Evolutionary conservation across 2,797 vertebrate genomes (phyloP), one percentile per base, ranked within the genome.

Genomic region (Clarias laeviceps): DNA sequence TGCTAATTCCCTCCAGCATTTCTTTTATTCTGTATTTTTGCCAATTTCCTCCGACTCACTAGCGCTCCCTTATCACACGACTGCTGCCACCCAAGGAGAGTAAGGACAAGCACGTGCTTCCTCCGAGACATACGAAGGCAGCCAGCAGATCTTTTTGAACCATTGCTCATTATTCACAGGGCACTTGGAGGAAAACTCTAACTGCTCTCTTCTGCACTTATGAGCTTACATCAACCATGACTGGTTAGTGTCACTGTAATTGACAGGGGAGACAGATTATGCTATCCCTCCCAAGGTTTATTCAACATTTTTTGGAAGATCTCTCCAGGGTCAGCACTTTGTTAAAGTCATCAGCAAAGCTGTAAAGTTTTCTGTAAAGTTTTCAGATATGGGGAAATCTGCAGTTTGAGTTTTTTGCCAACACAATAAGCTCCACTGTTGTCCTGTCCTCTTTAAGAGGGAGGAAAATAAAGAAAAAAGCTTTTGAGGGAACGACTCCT

Each of bases 61-160:
- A 57, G 8, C 1, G 3, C 54, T 32, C 4, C 17, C 27, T 76
- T 56, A 76, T 76, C 50, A 29, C 72, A 56, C 17, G 6, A 56
- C 72, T 76, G 54, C 50, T 57, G 73, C 54, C 18, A 76, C 29
- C 18, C 9, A 34, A 22, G 7, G 54, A 57, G 18, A 59, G 57
- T 40, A 62, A 61, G 32, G 57, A 34, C 32, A 61, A 62, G 76
- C 76, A 17, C 57, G 62, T 40, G 22, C 56, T 56, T 77, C 56
- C 74, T 37, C 20, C 0, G 29, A 34, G 29, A 77, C 29, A 59
- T 34, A 34, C 34, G 5, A 77, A 34, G 74, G 18, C 74, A 59
- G 20, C 29, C 56, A 78, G 61, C 56, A 37, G 20, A 40, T 61
- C 14, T 40, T 78, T 78, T 79, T 62, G 57, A 79, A 79, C 32